Base-by-base conservation (phyloP, 2,888 invertebrate species). In the Mythimna albipuncta region DNA sequence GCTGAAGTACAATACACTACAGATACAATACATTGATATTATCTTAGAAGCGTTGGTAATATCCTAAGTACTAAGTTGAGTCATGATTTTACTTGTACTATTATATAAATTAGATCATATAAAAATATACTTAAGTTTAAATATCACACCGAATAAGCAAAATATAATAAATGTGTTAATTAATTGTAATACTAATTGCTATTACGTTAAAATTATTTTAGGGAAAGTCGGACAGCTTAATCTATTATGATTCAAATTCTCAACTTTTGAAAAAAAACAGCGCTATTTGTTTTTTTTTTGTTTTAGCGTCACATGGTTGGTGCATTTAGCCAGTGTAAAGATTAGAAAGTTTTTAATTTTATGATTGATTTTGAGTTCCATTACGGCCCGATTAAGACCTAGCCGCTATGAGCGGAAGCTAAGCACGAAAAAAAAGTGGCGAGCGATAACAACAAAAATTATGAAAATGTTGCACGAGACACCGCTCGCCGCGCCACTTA, bases 91-190 rank as follows among this genome's bases (percentile, higher is more conserved):
- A 77, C 69, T 85, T 82, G 72, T 78, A 77, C 69, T 67, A 76
- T 70, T 72, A 69, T 75, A 80, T 77, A 80, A 84, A 80, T 86
- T 80, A 84, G 70, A 76, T 85, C 54, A 78, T 80, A 85, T 50
- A 75, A 85, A 78, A 77, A 78, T 79, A 85, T 73, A 82, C 88
- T 90, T 91, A 91, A 67, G 81, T 86, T 89, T 91, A 90, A 90
- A 92, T 94, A 94, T 94, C 94, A 94, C 94, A 94, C 94, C 90
- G 84, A 91, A 89, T 89, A 90, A 89, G 81, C 87, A 88, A 83
- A 84, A 77, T 74, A 83, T 75, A 80, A 82, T 63, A 80, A 77
- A 77, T 11, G 21, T 78, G 68, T 72, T 77, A 78, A 80, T 84
- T 77, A 72, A 80, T 84, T 77, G 71, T 84, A 79, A 79, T 47